Evolutionary conservation across 2,797 vertebrate genomes (phyloP).

Genomic region (Arctocebus calabarensis): DNA sequence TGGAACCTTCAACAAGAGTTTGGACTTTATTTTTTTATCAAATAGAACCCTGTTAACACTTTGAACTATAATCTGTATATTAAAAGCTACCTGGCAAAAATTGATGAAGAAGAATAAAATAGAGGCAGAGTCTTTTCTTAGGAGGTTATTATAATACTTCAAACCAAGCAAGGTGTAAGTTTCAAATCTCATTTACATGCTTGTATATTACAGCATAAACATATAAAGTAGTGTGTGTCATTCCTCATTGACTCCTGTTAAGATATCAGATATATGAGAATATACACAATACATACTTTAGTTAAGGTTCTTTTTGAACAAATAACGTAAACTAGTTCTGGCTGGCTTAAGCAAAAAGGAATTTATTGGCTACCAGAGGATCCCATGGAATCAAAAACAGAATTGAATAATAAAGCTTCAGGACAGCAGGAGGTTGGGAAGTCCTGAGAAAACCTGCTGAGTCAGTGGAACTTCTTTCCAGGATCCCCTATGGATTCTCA

Average conservation of each 20-base stretch:
- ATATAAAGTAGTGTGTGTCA: neutral
- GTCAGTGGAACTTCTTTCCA: neutral
- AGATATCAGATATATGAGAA: slow-evolving; percentile 21
- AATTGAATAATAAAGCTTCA: slow-evolving; percentile 34
- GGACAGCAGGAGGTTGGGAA: slow-evolving; percentile 16
- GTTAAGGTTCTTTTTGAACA: neutral
- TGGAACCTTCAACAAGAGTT: slow-evolving; percentile 10
- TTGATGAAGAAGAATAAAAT: slow-evolving; percentile 32
- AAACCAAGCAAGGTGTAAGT: neutral
- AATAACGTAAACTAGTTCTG: slow-evolving; percentile 47
- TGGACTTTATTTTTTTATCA: slow-evolving; percentile 3
- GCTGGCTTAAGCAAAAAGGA: slow-evolving; percentile 52
- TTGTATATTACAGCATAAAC: neutral
- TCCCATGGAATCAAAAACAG: slow-evolving; percentile 43
- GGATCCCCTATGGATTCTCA: neutral
- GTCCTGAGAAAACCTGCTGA: neutral
- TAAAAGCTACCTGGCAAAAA: neutral
- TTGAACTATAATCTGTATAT: neutral
- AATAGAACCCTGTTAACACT: neutral
- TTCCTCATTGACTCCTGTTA: slow-evolving; percentile 31
- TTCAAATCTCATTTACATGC: neutral
- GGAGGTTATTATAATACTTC: neutral
- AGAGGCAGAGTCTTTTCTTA: neutral
- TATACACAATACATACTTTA: neutral
- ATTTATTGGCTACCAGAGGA: slow-evolving; percentile 53